phyloP scores from a whole-genome alignment of 2,888 invertebrate genomes.

The Molanna angustata region DNA sequence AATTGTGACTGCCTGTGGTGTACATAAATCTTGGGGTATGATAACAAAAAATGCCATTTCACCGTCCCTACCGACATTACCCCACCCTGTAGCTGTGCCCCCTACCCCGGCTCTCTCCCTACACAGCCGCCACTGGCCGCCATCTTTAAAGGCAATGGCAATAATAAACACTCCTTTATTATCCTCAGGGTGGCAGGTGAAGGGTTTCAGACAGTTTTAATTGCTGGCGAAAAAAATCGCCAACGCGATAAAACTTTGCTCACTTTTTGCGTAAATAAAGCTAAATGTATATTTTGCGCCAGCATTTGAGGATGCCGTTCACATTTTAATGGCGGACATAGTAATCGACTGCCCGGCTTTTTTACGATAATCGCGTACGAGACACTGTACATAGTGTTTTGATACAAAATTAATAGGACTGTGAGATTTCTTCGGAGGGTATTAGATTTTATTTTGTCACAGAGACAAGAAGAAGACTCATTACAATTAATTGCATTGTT shows the following conservation, averaged over 20 bases:
- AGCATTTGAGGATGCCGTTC: constrained; percentile 11
- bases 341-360: constrained; percentile 6
- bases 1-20: constrained; percentile 34
- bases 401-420: no score
- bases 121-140: constrained; percentile 30
- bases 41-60: constrained; percentile 34
- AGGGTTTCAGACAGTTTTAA: constrained; percentile 23
- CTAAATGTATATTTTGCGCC: constrained; percentile 17
- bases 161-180: constrained; percentile 34
- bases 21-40: constrained; percentile 33
- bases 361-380: constrained; percentile 11
- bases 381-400: no score
- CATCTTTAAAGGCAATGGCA: constrained; percentile 31
- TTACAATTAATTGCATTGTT: no score
- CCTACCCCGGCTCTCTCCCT: constrained; percentile 15
- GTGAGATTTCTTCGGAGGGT: no score
- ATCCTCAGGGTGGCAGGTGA: constrained; percentile 31
- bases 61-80: constrained; percentile 20
- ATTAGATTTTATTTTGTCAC: no score
- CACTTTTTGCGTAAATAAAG: constrained; percentile 15
- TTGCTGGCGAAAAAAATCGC: constrained; percentile 19
- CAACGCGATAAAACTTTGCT: constrained; percentile 20
- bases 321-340: constrained; percentile 7
- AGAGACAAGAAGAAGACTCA: no score
- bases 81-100: constrained; percentile 12